phyloP scores from a whole-genome alignment of 2,888 invertebrate genomes.

The Cloeon dipterum region DNA sequence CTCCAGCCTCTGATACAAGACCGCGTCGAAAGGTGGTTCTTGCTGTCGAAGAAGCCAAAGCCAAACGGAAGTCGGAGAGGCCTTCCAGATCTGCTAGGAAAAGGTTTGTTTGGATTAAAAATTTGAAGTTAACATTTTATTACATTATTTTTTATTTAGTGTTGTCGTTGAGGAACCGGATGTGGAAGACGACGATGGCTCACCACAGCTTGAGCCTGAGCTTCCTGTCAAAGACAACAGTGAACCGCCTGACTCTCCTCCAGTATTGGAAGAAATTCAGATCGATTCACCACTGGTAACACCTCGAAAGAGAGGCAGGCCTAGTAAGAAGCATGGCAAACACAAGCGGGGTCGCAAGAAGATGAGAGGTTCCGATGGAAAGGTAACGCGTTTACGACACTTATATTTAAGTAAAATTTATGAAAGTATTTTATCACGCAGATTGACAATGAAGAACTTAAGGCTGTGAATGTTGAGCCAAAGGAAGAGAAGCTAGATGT shows the following conservation, averaged over 20 bases:
- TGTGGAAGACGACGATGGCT: not conserved
- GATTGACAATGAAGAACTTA: constrained; percentile 6
- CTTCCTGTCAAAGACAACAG: not conserved
- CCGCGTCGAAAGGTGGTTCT: constrained; percentile 1
- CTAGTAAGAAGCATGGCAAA: not conserved
- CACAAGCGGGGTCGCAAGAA: not conserved
- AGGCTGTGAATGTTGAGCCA: too few species aligned
- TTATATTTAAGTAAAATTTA: too few species aligned
- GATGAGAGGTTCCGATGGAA: not conserved
- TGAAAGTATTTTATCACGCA: not conserved
- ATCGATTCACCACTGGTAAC: not conserved
- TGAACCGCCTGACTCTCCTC: not conserved
- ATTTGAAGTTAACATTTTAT: constrained; percentile 12
- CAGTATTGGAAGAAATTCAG: not conserved
- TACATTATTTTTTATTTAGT: not conserved
- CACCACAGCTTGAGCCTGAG: not conserved
- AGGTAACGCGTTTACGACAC: too few species aligned
- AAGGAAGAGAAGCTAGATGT: too few species aligned
- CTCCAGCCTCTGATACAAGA: not conserved
- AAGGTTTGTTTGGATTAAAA: constrained; percentile 21
- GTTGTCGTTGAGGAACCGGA: not conserved
- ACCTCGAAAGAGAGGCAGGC: not conserved
- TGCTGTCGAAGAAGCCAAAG: constrained; percentile 4
- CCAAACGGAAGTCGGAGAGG: not conserved
- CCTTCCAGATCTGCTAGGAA: constrained; percentile 13